These are phyloP conservation scores for Mylabris phalerata DNA, from an alignment of 1,140 invertebrate genomes.

Conservation along the genomic window DNA sequence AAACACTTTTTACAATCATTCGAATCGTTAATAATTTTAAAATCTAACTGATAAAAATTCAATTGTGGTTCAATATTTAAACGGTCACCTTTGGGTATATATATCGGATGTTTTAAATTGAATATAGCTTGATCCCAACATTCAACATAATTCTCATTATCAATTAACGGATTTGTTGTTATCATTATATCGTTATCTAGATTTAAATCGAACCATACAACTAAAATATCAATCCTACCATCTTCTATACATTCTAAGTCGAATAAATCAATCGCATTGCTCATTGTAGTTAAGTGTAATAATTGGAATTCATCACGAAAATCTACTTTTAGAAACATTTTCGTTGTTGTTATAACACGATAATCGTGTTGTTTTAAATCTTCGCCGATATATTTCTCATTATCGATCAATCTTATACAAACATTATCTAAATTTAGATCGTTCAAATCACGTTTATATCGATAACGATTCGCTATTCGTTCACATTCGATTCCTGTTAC, in stretches of 20 bases:
- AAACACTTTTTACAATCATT: constrained; percentile 33
- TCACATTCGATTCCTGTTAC: constrained; percentile 42
- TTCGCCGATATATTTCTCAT: constrained; percentile 63
- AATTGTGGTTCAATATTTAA: constrained; percentile 43
- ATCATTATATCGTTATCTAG: constrained; percentile 59
- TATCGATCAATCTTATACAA: constrained; percentile 42
- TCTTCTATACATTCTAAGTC: constrained; percentile 20
- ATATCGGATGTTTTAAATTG: constrained; percentile 43
- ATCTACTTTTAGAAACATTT: constrained; percentile 52
- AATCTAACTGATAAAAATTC: constrained; percentile 32
- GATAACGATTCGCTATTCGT: constrained; percentile 43
- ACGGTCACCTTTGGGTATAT: constrained; percentile 38
- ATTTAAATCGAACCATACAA: constrained; percentile 66
- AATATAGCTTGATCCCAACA: constrained; percentile 76
- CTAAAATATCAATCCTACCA: constrained; percentile 48
- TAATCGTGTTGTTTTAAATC: constrained; percentile 53
- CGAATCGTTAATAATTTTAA: constrained; percentile 3
- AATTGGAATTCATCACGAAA: constrained; percentile 54
- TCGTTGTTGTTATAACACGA: constrained; percentile 53
- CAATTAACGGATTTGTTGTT: constrained; percentile 43
- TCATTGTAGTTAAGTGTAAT: constrained; percentile 21
- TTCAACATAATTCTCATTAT: constrained; percentile 43
- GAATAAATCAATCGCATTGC: background rate
- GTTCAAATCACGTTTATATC: constrained; percentile 33
- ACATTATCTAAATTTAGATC: constrained; percentile 32